phyloP scores from a whole-genome alignment of 2,797 vertebrate genomes.

The Leptatherina wallacei region DNA sequence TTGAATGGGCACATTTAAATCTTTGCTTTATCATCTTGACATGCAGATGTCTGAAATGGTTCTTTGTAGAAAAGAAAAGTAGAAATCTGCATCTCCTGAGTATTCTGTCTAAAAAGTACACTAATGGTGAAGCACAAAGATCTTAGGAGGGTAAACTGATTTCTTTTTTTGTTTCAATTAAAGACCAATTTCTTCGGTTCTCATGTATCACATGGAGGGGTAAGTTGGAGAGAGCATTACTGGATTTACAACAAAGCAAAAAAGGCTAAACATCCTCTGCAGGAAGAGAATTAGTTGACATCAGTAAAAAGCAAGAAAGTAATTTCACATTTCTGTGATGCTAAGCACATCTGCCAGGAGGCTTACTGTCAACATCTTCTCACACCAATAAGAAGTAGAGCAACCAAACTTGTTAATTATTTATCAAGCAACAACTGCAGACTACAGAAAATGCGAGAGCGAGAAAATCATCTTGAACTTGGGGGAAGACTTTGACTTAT shows the following conservation, averaged over 20 bases:
- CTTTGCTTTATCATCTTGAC: slow-evolving; percentile 34
- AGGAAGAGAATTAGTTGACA: slow-evolving; percentile 60
- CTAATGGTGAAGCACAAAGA: background rate
- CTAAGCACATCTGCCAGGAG: slow-evolving; percentile 71
- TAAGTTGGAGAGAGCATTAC: slow-evolving; percentile 13
- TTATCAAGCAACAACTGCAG: slow-evolving; percentile 64
- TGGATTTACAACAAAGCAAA: slow-evolving; percentile 35
- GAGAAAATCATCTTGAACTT: slow-evolving; percentile 44
- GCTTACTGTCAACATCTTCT: slow-evolving; percentile 73
- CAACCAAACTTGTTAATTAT: slow-evolving; percentile 74
- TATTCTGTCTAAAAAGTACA: slow-evolving; percentile 2
- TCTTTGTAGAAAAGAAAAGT: background rate
- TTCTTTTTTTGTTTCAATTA: slow-evolving; percentile 16
- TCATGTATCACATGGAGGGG: background rate
- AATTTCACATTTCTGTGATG: slow-evolving; percentile 60
- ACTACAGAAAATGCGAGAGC: slow-evolving; percentile 40
- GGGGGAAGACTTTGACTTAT: slow-evolving; percentile 30
- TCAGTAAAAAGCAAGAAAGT: slow-evolving; percentile 50
- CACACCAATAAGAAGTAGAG: slow-evolving; percentile 69
- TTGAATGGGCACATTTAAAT: slow-evolving; percentile 46
- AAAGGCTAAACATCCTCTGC: slow-evolving; percentile 34
- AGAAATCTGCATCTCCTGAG: background rate
- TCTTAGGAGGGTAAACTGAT: slow-evolving; percentile 17
- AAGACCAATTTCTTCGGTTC: background rate
- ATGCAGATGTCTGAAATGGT: slow-evolving; percentile 38